phyloP scores from a whole-genome alignment of 2,888 invertebrate species.

The Amphipyra tragopoginis region DNA sequence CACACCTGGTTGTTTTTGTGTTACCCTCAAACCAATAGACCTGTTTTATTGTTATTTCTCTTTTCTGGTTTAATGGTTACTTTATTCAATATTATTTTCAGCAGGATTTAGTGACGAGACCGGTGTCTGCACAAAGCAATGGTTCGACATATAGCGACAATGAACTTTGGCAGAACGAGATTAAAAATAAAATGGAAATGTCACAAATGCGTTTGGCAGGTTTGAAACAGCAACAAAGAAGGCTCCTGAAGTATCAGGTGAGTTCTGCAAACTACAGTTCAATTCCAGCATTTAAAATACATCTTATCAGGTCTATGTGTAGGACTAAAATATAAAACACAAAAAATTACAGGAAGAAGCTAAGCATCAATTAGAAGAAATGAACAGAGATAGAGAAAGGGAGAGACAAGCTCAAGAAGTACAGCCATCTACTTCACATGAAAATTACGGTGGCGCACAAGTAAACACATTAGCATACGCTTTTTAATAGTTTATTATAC shows the following conservation, averaged over 20 bases:
- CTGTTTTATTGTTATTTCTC: conserved; percentile 23
- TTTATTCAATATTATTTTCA: conserved; percentile 49
- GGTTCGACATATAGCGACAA: conserved; percentile 88
- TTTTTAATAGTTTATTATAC: background rate
- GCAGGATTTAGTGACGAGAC: conserved; percentile 85
- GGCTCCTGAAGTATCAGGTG: conserved; percentile 86
- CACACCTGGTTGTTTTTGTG: conserved; percentile 42
- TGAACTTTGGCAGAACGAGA: conserved; percentile 88
- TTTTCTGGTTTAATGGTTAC: conserved; percentile 7
- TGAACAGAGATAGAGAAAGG: conserved; percentile 76
- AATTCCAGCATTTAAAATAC: too few species aligned
- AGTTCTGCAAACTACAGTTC: background rate
- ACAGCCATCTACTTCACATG: conserved; percentile 80
- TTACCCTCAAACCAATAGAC: conserved; percentile 40
- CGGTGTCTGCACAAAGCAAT: conserved; percentile 86
- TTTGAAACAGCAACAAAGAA: conserved; percentile 90
- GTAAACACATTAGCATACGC: conserved; percentile 30
- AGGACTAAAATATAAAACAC: background rate
- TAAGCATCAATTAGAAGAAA: conserved; percentile 86
- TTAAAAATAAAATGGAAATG: conserved; percentile 91
- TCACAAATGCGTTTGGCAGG: conserved; percentile 90
- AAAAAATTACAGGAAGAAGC: conserved; percentile 83
- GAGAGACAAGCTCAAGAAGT: conserved; percentile 81
- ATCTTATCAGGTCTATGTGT: too few species aligned
- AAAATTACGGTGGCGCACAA: conserved; percentile 78